Evolutionary conservation across 2,113 vertebrate genomes (phyloP).

Genomic region (Pelobates fuscus): DNA sequence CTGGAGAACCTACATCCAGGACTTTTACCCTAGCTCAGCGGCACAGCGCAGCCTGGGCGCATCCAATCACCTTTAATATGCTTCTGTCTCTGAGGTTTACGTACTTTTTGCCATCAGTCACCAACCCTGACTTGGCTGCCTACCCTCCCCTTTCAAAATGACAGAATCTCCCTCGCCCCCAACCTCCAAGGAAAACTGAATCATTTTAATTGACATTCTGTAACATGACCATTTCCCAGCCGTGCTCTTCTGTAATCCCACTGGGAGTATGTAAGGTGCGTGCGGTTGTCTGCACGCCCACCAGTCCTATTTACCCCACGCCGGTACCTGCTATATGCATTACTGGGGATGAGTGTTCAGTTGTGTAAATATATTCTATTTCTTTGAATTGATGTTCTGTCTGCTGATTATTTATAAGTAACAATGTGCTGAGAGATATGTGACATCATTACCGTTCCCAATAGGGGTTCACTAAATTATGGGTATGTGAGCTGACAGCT

Average conservation of each 20-base stretch:
- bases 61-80: slow-evolving; percentile 22
- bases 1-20: slow-evolving; percentile 21
- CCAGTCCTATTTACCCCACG: not conserved
- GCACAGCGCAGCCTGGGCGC: slow-evolving; percentile 10
- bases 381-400: slow-evolving; percentile 24
- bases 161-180: slow-evolving; percentile 9
- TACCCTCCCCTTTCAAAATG: slow-evolving; percentile 1
- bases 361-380: slow-evolving; percentile 43
- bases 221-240: not conserved
- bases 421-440: too few relatives aligned
- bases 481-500: too few relatives aligned
- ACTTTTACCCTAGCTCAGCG: not conserved
- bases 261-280: not conserved
- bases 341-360: slow-evolving; percentile 42
- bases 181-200: slow-evolving; percentile 28
- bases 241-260: not conserved
- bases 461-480: too few relatives aligned
- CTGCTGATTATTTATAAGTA: slow-evolving; percentile 21
- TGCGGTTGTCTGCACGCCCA: not conserved
- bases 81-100: slow-evolving; percentile 41
- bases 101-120: slow-evolving; percentile 39
- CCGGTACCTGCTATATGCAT: slow-evolving; percentile 30
- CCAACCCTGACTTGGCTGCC: slow-evolving; percentile 15
- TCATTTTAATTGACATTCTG: slow-evolving; percentile 22
- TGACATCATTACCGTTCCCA: too few relatives aligned